Conservation (phyloP, 2,113 vertebrate species). For the Garra rufa region DNA sequence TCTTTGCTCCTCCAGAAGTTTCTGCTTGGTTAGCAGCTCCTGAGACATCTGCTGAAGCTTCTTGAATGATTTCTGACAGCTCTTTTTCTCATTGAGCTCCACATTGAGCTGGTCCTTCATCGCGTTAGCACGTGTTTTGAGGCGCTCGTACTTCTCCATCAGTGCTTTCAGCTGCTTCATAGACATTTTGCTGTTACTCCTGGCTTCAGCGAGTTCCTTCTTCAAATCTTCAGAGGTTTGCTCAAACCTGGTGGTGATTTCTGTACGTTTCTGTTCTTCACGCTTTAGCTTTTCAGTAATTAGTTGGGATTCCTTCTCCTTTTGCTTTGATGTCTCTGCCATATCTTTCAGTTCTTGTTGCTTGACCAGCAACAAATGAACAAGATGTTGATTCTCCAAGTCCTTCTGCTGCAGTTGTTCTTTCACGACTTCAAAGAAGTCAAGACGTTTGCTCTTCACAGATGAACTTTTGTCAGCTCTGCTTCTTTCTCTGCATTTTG, state of each 20-base stretch:
- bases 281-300: conserved; percentile 42
- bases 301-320: conserved; percentile 35
- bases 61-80: conserved; percentile 41
- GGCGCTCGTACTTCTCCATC: conserved; percentile 56
- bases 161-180: conserved; percentile 50
- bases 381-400: conserved; percentile 43
- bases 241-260: conserved; percentile 29
- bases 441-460: conserved; percentile 10
- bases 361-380: conserved; percentile 40
- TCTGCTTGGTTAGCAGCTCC: conserved; percentile 41
- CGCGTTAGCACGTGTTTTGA: conserved; percentile 36
- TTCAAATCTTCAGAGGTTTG: conserved; percentile 34
- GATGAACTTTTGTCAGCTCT: neutral
- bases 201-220: conserved; percentile 40
- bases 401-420: conserved; percentile 52
- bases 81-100: conserved; percentile 45
- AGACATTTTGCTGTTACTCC: conserved; percentile 39
- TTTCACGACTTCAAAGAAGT: conserved; percentile 33
- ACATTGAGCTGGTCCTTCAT: conserved; percentile 40
- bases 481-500: conserved; percentile 10
- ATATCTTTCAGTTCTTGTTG: conserved; percentile 39
- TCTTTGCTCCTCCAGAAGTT: conserved; percentile 47
- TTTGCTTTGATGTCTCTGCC: conserved; percentile 24
- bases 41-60: conserved; percentile 29
- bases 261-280: conserved; percentile 40